Evolutionary conservation across 92 coral and sea anemone genomes (phyloP).

Genomic region (Palythoa caribaeorum): DNA sequence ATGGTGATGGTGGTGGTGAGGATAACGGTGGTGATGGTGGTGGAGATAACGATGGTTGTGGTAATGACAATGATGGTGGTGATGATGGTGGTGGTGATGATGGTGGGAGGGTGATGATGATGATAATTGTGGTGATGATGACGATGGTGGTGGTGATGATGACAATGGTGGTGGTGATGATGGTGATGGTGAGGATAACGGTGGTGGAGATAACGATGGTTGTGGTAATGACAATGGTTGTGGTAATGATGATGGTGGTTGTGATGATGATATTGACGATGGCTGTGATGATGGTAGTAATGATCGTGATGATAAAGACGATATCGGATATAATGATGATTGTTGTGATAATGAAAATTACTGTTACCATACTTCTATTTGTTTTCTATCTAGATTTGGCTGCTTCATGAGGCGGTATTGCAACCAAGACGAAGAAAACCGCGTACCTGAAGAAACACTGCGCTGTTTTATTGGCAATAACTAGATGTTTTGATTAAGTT

Average conservation of each 20-base stretch:
- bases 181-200: not conserved
- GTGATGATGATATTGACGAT: too few relatives aligned
- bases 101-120: not conserved
- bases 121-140: not conserved
- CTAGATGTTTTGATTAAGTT: too few relatives aligned
- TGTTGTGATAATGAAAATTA: too few relatives aligned
- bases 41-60: too few relatives aligned
- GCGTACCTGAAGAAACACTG: not conserved
- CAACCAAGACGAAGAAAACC: not conserved
- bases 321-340: too few relatives aligned
- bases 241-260: too few relatives aligned
- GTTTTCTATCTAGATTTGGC: conserved; percentile 19
- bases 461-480: not conserved
- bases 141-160: not conserved
- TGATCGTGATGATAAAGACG: too few relatives aligned
- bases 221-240: not conserved
- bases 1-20: not conserved
- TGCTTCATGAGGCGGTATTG: conserved; percentile 22
- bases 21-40: not conserved
- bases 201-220: not conserved
- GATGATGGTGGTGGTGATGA: too few relatives aligned
- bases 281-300: too few relatives aligned
- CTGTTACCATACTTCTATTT: not conserved
- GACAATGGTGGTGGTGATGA: not conserved
- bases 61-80: too few relatives aligned